These are phyloP conservation scores for Cladopsammia gracilis DNA, from an alignment of 64 coral and sea anemone species.

Conservation along the genomic window DNA sequence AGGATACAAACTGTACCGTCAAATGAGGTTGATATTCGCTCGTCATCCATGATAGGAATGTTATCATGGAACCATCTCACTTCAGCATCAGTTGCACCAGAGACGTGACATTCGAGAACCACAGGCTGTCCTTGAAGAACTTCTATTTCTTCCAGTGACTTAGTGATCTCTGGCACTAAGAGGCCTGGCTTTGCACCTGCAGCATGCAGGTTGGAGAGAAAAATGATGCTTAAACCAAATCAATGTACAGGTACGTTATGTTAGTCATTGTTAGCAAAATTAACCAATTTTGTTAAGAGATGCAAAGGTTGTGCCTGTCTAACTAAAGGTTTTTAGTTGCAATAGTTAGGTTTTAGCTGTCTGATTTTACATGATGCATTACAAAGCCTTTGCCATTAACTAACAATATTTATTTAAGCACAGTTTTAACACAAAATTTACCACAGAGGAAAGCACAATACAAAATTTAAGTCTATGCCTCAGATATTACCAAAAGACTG, in stretches of 20 bases:
- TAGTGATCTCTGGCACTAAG: slow-evolving; percentile 48
- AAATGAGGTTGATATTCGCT: slow-evolving; percentile 58
- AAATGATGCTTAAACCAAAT: background rate
- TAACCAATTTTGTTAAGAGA: no score
- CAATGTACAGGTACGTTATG: background rate
- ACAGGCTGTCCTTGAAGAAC: slow-evolving; percentile 73
- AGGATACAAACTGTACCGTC: slow-evolving; percentile 71
- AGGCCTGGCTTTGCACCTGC: slow-evolving; percentile 8
- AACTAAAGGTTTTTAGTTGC: background rate
- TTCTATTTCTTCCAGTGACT: slow-evolving; percentile 79
- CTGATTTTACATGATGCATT: no score
- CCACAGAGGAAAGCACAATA: background rate
- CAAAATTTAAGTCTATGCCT: background rate
- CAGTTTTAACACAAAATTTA: background rate
- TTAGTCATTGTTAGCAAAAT: background rate
- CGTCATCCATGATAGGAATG: slow-evolving; percentile 62
- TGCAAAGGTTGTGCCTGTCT: no score
- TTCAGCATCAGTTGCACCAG: slow-evolving; percentile 64
- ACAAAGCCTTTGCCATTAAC: background rate
- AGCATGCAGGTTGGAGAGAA: background rate
- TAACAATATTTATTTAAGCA: background rate
- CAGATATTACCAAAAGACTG: background rate
- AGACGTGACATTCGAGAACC: slow-evolving; percentile 65
- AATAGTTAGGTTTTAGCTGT: background rate
- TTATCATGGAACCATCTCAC: slow-evolving; percentile 88